Percentiles rank a stretch among this genome's conserved stretches.
These are phyloP conservation scores for Rana temporaria DNA, from an alignment of 2,113 vertebrate species.

Conservation along the genomic window DNA sequence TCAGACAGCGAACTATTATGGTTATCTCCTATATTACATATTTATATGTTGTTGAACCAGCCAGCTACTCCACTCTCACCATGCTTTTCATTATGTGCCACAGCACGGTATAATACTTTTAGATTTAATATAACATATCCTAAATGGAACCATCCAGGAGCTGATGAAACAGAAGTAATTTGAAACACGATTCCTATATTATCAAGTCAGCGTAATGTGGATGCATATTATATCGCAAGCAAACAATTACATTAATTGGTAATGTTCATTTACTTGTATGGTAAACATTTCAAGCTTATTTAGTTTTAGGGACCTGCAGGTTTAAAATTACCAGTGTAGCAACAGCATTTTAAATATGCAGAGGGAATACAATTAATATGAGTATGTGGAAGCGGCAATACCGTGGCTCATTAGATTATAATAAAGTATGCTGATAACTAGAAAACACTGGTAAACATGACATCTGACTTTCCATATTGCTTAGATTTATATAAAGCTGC, in stretches of 20 bases:
- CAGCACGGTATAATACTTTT: slow-evolving; percentile 21
- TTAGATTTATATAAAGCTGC: no score
- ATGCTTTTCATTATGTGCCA: slow-evolving; percentile 33
- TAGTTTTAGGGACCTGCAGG: neutral
- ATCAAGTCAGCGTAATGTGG: slow-evolving; percentile 4
- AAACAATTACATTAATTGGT: slow-evolving; percentile 1
- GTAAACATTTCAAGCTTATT: neutral
- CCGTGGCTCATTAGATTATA: no score
- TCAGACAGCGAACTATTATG: neutral
- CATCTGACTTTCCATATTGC: no score
- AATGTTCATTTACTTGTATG: neutral
- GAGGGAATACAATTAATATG: no score
- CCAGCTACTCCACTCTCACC: neutral
- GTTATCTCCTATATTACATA: neutral
- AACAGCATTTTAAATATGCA: neutral
- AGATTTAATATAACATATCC: neutral
- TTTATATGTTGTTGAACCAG: slow-evolving; percentile 4
- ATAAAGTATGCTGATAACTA: no score
- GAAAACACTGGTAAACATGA: no score
- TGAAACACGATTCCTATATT: neutral
- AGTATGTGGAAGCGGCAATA: no score
- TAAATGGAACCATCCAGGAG: neutral
- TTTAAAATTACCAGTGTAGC: neutral
- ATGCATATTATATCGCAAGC: neutral
- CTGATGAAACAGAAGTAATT: slow-evolving; percentile 5